These are phyloP conservation scores for Pseudopleuronectes americanus DNA, from an alignment of 2,797 vertebrate genomes.

Conservation along the genomic window DNA sequence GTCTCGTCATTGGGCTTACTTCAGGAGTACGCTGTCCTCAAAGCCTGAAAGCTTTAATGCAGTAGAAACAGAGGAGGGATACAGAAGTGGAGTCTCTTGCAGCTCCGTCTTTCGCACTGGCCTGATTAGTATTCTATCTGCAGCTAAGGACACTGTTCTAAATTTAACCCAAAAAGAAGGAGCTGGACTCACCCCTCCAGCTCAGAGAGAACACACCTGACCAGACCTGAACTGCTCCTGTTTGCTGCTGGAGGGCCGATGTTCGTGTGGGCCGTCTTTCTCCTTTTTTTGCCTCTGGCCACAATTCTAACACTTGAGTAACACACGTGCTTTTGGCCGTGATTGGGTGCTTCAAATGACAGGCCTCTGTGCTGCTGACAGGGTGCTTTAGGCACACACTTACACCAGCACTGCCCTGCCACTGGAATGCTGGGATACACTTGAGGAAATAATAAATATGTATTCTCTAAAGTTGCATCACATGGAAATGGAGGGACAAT, in stretches of 20 bases:
- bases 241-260: constrained; percentile 44
- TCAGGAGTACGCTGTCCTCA: constrained; percentile 46
- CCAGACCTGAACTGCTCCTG: constrained; percentile 39
- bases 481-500: too few relatives aligned
- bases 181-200: constrained; percentile 50
- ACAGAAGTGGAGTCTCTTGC: constrained; percentile 55
- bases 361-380: constrained; percentile 63
- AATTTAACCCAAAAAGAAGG: constrained; percentile 80
- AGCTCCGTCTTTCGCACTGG: constrained; percentile 58
- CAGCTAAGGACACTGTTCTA: constrained; percentile 78
- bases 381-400: constrained; percentile 50
- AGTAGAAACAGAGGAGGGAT: constrained; percentile 53
- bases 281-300: constrained; percentile 38
- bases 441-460: constrained; percentile 50
- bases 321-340: constrained; percentile 51
- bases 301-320: constrained; percentile 58
- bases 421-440: constrained; percentile 44
- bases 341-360: constrained; percentile 72
- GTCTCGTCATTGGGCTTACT: constrained; percentile 52
- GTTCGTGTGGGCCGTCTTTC: constrained; percentile 29
- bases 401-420: constrained; percentile 30
- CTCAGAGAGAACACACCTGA: constrained; percentile 48
- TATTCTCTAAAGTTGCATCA: constrained; percentile 27
- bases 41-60: constrained; percentile 66
- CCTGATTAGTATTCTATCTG: constrained; percentile 84